Evolutionary conservation across 1,140 invertebrate species (phyloP), one percentile per base, ranked within the genome.

Genomic region (Leptopilina clavipes): DNA sequence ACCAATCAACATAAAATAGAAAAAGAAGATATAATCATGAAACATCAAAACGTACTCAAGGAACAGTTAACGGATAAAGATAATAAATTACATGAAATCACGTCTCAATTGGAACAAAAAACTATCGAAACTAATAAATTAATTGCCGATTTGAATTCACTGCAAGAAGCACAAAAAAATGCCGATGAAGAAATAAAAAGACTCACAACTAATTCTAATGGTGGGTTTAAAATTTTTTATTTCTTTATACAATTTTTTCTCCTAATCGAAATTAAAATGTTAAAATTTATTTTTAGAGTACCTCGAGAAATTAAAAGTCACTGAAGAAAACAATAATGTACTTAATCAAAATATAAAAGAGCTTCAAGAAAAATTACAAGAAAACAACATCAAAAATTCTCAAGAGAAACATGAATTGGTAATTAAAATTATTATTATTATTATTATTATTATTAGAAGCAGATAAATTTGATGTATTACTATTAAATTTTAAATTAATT

Each of bases 61-160:
- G 86, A 89, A 78, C 89, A 92, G 77, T 86, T 92, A n/a, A 91
- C 86, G 77, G 89, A 90, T 83, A 89, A 90, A 22, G 87, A 87
- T 18, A 84, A 90, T 25, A 78, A 89, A 40, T 87, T 90, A 17
- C 77, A 86, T 70, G 86, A 91, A 80, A 77, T 92, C 45, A 84
- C 81, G 10, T 80, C 44, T 11, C 76, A 86, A 72, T 76, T 91
- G 0, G 87, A 92, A 75, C 81, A 87, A 59, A 90, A 91, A 72
- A 88, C 91, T 79, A 81, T 84, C 11, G 91, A 93, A 82, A 88
- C 84, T 72, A 90, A 93, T 40, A 91, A 91, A 83, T 81, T 90
- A 54, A 87, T 90, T 52, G 84, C 80, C 70, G 89, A 92, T 82
- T 82, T 90, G 52, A 71, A 80, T 0, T 56, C 78, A 76, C 80